Evolutionary conservation across 92 coral and sea anemone species (phyloP).

Genomic region (Phenganax marumi): DNA sequence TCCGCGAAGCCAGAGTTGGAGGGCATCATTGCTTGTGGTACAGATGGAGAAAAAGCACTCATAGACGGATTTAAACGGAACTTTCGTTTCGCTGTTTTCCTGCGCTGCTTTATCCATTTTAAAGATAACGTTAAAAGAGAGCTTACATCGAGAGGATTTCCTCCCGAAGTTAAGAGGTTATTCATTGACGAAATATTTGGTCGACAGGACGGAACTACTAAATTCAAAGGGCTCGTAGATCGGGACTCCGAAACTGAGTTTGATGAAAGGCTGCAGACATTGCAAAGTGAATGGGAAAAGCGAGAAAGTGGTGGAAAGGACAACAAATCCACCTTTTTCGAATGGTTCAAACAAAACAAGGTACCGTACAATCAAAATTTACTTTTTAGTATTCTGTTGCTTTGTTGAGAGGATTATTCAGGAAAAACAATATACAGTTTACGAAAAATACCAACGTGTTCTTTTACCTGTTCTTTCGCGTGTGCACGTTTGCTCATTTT

Average conservation of each 20-base stretch:
- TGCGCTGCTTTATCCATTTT: conserved; percentile 51
- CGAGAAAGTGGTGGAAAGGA: neutral
- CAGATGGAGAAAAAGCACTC: conserved; percentile 7
- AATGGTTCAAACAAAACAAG: conserved; percentile 42
- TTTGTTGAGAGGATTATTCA: no score
- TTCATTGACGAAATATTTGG: conserved; percentile 56
- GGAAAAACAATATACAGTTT: no score
- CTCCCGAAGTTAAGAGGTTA: conserved; percentile 16
- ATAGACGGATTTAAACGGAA: conserved; percentile 3
- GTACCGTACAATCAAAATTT: neutral
- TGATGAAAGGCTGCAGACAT: conserved; percentile 36
- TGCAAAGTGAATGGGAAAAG: conserved; percentile 47
- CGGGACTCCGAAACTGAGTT: conserved; percentile 50
- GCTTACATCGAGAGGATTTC: conserved; percentile 40
- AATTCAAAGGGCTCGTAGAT: conserved; percentile 55
- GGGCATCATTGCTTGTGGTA: conserved; percentile 20
- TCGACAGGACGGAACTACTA: conserved; percentile 46
- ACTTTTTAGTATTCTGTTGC: neutral
- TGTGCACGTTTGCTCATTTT: no score
- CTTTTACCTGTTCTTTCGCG: no score
- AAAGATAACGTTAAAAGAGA: conserved; percentile 53
- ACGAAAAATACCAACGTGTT: no score
- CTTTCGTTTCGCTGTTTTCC: conserved; percentile 12
- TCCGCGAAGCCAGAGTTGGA: conserved; percentile 6
- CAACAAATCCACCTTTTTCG: conserved; percentile 16